These are phyloP conservation scores for Zaprionus lineosus DNA, from an alignment of 2,888 invertebrate genomes.

Conservation along the genomic window DNA sequence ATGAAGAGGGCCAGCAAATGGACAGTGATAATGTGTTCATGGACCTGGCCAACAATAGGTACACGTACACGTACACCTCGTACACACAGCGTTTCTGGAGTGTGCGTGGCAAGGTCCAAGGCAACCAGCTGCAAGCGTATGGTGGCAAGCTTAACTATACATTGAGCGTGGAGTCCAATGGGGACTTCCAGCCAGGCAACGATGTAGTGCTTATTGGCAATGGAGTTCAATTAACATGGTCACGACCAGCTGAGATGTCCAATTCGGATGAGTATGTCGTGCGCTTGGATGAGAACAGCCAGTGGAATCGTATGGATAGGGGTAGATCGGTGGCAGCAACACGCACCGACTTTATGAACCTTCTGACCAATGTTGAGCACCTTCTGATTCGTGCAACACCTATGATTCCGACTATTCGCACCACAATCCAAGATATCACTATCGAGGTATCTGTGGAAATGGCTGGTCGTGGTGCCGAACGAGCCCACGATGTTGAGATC, in stretches of 20 bases:
- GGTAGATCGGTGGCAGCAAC: conserved; percentile 86
- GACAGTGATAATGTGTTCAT: conserved; percentile 81
- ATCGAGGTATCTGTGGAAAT: conserved; percentile 89
- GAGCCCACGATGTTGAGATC: conserved; percentile 91
- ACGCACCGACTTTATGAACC: conserved; percentile 92
- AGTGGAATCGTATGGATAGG: conserved; percentile 86
- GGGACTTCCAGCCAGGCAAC: conserved; percentile 85
- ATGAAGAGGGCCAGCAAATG: conserved; percentile 80
- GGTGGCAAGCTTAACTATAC: conserved; percentile 91
- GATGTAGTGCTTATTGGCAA: conserved; percentile 93
- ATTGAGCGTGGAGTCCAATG: conserved; percentile 87
- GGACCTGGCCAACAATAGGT: conserved; percentile 85
- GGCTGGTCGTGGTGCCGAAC: conserved; percentile 84
- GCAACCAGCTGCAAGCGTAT: conserved; percentile 92
- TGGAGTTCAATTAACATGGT: conserved; percentile 90
- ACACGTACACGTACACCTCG: conserved; percentile 84
- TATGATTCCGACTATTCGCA: conserved; percentile 84
- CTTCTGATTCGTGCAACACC: conserved; percentile 93
- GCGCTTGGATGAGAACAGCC: conserved; percentile 86
- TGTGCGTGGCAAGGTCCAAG: conserved; percentile 87
- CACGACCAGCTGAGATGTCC: conserved; percentile 60
- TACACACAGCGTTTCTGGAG: conserved; percentile 88
- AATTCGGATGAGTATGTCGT: conserved; percentile 83
- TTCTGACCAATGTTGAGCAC: conserved; percentile 91
- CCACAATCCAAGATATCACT: conserved; percentile 90